Evolutionary conservation across 2,888 invertebrate genomes (phyloP).

Genomic region (Cephus spinipes): DNA sequence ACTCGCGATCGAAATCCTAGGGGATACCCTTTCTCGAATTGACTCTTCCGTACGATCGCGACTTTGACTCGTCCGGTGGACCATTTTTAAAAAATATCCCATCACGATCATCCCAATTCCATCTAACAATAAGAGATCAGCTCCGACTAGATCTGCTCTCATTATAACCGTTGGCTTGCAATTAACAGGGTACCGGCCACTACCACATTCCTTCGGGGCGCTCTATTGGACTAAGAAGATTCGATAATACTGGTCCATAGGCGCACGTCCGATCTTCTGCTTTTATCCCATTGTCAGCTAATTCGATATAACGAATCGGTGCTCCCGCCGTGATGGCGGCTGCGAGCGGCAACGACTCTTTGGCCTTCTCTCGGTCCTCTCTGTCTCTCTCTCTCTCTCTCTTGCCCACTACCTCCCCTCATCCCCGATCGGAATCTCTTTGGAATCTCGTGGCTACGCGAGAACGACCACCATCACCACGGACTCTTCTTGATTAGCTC

Average conservation of each 20-base stretch:
- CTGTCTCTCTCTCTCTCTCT: not conserved
- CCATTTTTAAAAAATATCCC: not conserved
- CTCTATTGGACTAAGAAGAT: not conserved
- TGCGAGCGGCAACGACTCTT: not conserved
- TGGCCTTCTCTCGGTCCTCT: not conserved
- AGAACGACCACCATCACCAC: conserved; percentile 6
- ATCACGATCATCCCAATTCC: not conserved
- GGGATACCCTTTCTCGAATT: too few species aligned
- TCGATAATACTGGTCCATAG: not conserved
- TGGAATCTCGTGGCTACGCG: conserved; percentile 1
- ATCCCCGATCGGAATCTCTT: not conserved
- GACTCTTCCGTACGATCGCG: not conserved
- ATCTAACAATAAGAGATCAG: not conserved
- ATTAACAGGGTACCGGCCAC: not conserved
- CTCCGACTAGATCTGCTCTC: not conserved
- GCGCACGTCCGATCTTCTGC: not conserved
- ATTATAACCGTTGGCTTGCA: not conserved
- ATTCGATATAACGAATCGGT: not conserved
- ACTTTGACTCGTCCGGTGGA: not conserved
- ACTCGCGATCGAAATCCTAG: not conserved
- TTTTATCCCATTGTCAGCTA: not conserved
- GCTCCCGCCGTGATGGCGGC: not conserved
- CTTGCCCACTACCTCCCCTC: not conserved
- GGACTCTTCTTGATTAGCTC: conserved; percentile 28
- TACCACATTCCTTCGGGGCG: not conserved